Conservation (phyloP, 2,797 vertebrate species). For the Channa striata region DNA sequence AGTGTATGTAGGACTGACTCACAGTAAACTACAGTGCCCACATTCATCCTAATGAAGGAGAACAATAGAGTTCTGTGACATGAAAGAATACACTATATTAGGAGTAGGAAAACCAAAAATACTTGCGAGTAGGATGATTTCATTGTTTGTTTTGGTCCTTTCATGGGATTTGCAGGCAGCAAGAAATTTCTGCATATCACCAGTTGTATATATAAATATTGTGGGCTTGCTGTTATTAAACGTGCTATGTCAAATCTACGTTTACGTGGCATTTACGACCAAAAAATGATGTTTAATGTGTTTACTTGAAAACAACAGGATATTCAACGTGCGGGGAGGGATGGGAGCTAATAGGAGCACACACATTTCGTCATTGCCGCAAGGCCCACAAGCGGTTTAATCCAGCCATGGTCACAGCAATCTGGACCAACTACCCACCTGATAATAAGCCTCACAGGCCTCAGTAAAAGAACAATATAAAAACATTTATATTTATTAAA, state of each 20-base stretch:
- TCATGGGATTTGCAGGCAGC: neutral
- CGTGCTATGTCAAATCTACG: constrained; percentile 3
- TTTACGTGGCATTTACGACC: neutral
- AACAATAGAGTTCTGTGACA: constrained; percentile 1
- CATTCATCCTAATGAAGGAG: constrained; percentile 11
- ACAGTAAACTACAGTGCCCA: neutral
- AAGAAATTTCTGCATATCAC: neutral
- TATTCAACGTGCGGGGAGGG: neutral
- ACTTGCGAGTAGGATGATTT: neutral
- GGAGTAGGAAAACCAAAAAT: neutral
- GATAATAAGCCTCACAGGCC: constrained; percentile 16
- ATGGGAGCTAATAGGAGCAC: neutral
- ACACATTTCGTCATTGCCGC: neutral
- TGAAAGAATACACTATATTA: constrained; percentile 3
- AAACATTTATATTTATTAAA: constrained; percentile 36
- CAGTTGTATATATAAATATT: neutral
- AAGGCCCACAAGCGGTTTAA: neutral
- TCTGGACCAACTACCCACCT: constrained; percentile 11
- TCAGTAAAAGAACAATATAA: constrained; percentile 9
- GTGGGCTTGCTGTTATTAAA: no score
- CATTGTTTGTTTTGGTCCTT: neutral
- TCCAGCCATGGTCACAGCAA: neutral
- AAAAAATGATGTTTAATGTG: neutral
- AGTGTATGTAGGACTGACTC: neutral
- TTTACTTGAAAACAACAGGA: neutral